Evolutionary conservation across 2,797 vertebrate species (phyloP).

Genomic region (Geotrypetes seraphini): DNA sequence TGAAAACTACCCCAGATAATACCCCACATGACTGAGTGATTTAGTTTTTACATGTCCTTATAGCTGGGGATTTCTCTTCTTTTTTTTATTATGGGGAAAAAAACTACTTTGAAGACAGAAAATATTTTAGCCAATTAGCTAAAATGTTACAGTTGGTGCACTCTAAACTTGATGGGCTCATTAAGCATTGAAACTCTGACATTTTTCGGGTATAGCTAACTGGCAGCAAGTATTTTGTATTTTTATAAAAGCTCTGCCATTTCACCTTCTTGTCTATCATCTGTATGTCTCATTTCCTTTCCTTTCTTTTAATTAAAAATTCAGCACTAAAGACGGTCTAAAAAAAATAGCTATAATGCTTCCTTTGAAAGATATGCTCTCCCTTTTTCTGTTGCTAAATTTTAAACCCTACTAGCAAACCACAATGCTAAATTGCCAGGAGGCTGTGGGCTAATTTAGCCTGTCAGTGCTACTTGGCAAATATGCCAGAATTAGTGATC

Average conservation of each 20-base stretch:
- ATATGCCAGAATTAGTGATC: constrained; percentile 63
- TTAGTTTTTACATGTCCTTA: constrained; percentile 9
- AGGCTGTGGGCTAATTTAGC: constrained; percentile 49
- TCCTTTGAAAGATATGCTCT: constrained; percentile 1
- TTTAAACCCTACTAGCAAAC: constrained; percentile 29
- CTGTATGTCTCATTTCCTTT: constrained; percentile 3
- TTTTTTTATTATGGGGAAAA: constrained; percentile 22
- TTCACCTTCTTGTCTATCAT: constrained; percentile 2
- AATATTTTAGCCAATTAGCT: constrained; percentile 60
- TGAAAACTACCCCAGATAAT: constrained; percentile 5
- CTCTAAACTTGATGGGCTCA: constrained; percentile 54
- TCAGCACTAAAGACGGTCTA: background rate
- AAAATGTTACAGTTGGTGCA: constrained; percentile 63
- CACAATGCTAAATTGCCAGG: constrained; percentile 42
- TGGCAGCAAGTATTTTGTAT: constrained; percentile 17
- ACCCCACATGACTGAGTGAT: background rate
- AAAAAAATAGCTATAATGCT: no score
- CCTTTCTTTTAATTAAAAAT: constrained; percentile 7
- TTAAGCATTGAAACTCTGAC: constrained; percentile 70
- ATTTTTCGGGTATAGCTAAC: constrained; percentile 50
- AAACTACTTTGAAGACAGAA: constrained; percentile 47
- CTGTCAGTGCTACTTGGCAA: constrained; percentile 34
- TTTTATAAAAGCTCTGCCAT: constrained; percentile 9
- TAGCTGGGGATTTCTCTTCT: constrained; percentile 22
- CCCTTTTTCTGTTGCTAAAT: constrained; percentile 32